These are phyloP conservation scores for Epizoanthus scotinus DNA, from an alignment of 92 coral and sea anemone species.

Conservation along the genomic window DNA sequence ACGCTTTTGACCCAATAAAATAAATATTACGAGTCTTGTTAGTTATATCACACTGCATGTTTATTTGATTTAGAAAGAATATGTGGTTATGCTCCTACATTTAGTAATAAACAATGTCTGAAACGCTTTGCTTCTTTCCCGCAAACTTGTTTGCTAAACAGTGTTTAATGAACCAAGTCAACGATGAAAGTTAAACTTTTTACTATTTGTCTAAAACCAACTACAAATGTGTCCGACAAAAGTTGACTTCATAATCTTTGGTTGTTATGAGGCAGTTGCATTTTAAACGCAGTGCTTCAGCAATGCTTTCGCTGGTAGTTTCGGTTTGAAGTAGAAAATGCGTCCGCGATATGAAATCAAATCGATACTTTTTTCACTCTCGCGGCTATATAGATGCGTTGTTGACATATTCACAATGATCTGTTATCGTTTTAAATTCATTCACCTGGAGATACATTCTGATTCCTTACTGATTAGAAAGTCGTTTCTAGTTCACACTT, in stretches of 20 bases:
- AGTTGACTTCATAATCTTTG: not conserved
- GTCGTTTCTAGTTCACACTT: not conserved
- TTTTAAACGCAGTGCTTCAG: not conserved
- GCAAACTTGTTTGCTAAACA: constrained; percentile 29
- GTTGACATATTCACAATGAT: constrained; percentile 21
- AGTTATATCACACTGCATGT: constrained; percentile 11
- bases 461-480: not conserved
- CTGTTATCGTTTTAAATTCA: not conserved
- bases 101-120: constrained; percentile 4
- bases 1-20: not conserved
- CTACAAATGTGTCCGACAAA: not conserved
- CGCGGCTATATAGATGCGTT: not conserved
- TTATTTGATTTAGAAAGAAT: constrained; percentile 16
- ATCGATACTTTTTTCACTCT: constrained; percentile 5
- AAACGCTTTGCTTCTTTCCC: constrained; percentile 6
- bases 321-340: constrained; percentile 17
- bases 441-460: not conserved
- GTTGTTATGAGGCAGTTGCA: not conserved
- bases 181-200: constrained; percentile 6
- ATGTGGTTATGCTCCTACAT: not conserved
- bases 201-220: not conserved
- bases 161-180: constrained; percentile 26
- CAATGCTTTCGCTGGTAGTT: not conserved
- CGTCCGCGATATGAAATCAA: not conserved
- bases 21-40: not conserved